Conservation (phyloP, 2,797 vertebrate genomes). For the Leptodactylus fallax region DNA sequence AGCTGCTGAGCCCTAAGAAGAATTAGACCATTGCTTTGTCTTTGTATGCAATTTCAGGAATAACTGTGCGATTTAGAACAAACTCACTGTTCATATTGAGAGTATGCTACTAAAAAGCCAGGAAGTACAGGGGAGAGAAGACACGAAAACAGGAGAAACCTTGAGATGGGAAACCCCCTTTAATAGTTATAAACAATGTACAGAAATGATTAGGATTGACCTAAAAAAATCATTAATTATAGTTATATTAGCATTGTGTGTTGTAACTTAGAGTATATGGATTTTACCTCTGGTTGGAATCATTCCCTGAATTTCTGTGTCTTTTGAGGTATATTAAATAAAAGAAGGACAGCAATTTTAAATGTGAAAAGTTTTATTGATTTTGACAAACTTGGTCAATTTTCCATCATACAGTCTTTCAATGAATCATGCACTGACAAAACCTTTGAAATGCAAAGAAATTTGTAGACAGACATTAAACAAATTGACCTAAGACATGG, state of each 20-base stretch:
- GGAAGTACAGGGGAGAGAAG: no score
- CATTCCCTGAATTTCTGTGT: neutral
- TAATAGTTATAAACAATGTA: neutral
- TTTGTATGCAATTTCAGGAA: no score
- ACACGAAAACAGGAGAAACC: no score
- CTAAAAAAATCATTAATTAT: neutral
- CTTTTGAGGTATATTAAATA: slow-evolving; percentile 25
- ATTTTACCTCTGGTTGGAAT: neutral
- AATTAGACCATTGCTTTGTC: no score
- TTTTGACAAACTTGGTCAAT: slow-evolving; percentile 51
- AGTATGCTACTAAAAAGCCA: no score
- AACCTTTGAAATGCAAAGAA: slow-evolving; percentile 46
- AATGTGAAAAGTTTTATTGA: slow-evolving; percentile 51
- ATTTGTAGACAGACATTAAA: slow-evolving; percentile 54
- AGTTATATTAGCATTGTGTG: neutral
- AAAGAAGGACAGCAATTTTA: slow-evolving; percentile 37
- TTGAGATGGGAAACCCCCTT: no score
- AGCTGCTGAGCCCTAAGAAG: no score
- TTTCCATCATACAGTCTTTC: slow-evolving; percentile 21
- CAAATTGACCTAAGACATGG: slow-evolving; percentile 48
- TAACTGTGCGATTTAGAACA: no score
- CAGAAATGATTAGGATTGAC: neutral
- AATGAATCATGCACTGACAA: slow-evolving; percentile 45
- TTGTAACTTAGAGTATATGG: neutral
- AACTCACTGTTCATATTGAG: no score